Evolutionary conservation across 1,140 invertebrate genomes (phyloP), one percentile per base, ranked within the genome.

Genomic region (Pseudomyrmex gracilis): DNA sequence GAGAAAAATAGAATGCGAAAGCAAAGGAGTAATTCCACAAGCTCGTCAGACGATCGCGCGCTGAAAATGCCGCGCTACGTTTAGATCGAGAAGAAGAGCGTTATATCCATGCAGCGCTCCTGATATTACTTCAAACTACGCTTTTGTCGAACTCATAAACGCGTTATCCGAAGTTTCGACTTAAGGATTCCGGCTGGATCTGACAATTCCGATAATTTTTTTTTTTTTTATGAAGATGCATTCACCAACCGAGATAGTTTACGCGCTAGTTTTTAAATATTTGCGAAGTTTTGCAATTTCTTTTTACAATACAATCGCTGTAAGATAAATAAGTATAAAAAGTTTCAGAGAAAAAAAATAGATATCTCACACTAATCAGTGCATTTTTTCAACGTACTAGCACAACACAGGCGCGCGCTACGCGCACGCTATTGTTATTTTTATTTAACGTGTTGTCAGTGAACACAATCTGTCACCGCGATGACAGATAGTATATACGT

Each of bases 41-140:
- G 73, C 34, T 87, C 85, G 43, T 86, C 60, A 85, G 64, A 24
- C 64, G 43, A 47, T n/a, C 2, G 64, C 17, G 45, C n/a, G 0
- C 24, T 43, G 68, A 17, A 73, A 73, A 73, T 17, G 10, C 49
- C 51, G 43, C 24, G 51, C 9, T n/a, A 43, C 24, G 34, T 63
- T 57, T 58, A n/a, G 2, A n/a, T n/a, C n/a, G 17, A 51, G 13
- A 9, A 0, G 0, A 5, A 15, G n/a, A 53, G 13, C 45, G 34
- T 34, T 73, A 58, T 70, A 58, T 70, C 22, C 8, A 49, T 60
- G 22, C 5, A 70, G 64, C 13, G 64, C 13, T 58, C n/a, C 60
- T 9, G 53, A 83, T 66, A 58, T 49, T 45, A 70, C 57, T 87
- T 57, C 47, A 24, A 7, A 43, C 51, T 53, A 8, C 55, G 17